These are phyloP conservation scores for Nothobranchius kuhntae DNA, from an alignment of 2,113 vertebrate genomes.

Conservation along the genomic window DNA sequence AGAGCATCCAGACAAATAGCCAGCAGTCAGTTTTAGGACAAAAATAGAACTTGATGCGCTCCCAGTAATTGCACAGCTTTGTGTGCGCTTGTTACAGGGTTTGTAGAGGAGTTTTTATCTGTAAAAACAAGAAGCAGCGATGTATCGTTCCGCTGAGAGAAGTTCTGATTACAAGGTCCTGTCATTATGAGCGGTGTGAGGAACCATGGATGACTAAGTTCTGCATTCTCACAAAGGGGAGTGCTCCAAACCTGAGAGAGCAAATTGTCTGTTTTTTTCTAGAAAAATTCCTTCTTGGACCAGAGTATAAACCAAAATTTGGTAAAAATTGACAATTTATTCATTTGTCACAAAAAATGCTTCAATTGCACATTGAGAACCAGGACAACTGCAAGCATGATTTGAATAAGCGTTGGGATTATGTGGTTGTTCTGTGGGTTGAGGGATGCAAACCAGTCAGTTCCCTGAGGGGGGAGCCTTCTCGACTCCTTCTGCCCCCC, in stretches of 20 bases:
- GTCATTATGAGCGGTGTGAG: slow-evolving; percentile 1
- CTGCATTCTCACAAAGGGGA: no score
- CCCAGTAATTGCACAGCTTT: slow-evolving; percentile 30
- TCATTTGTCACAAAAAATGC: neutral
- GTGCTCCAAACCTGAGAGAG: no score
- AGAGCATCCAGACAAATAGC: slow-evolving; percentile 32
- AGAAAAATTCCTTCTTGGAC: no score
- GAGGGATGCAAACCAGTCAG: slow-evolving; percentile 60
- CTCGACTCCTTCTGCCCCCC: slow-evolving; percentile 59
- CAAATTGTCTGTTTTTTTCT: no score
- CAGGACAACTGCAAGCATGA: slow-evolving; percentile 18
- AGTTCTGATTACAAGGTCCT: slow-evolving; percentile 10
- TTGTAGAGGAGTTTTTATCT: slow-evolving; percentile 3
- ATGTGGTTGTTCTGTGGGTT: slow-evolving; percentile 43
- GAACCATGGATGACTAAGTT: slow-evolving; percentile 9
- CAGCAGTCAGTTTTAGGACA: slow-evolving; percentile 32
- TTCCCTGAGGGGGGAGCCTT: slow-evolving; percentile 53
- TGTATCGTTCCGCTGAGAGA: slow-evolving; percentile 17
- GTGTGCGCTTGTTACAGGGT: slow-evolving; percentile 19
- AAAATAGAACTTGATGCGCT: slow-evolving; percentile 54
- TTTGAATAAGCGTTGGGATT: slow-evolving; percentile 59
- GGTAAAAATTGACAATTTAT: no score
- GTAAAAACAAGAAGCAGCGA: slow-evolving; percentile 17
- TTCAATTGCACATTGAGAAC: neutral
- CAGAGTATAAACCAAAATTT: no score